Percentiles rank a stretch among this genome's conserved stretches.
Conservation (phyloP, 2,888 invertebrate species). For the Dryadula phaetusa region DNA sequence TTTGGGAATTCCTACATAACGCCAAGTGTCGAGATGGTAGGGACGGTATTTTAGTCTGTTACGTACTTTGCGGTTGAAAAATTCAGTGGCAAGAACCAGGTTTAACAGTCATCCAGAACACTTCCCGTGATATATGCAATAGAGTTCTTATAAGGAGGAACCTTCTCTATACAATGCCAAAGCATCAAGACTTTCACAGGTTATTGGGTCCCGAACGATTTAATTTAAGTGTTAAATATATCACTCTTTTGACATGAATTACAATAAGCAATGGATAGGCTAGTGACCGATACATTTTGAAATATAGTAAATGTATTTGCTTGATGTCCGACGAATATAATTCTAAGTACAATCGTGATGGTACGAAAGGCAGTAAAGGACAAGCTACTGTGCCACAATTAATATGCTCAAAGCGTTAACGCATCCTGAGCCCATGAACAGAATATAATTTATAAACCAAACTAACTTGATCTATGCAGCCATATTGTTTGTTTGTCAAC, state of each 20-base stretch:
- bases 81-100: too few species aligned
- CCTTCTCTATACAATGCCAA: too few species aligned
- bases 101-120: too few species aligned
- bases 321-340: slow-evolving; percentile 41
- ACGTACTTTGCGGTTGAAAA: too few species aligned
- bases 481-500: slow-evolving; percentile 16
- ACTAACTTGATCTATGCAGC: slow-evolving; percentile 39
- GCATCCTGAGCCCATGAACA: slow-evolving; percentile 64
- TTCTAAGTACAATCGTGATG: slow-evolving; percentile 48
- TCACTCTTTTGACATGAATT: not conserved
- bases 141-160: too few species aligned
- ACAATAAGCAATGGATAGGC: slow-evolving; percentile 21
- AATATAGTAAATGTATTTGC: slow-evolving; percentile 45
- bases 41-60: too few species aligned
- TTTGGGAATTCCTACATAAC: too few species aligned
- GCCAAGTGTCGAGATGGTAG: too few species aligned
- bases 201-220: too few species aligned
- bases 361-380: slow-evolving; percentile 50
- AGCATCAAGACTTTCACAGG: too few species aligned
- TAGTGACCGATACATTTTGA: slow-evolving; percentile 44
- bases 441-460: slow-evolving; percentile 55
- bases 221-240: too few species aligned
- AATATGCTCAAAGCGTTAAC: slow-evolving; percentile 57
- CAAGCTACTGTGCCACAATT: slow-evolving; percentile 63
- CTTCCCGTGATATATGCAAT: too few species aligned